phyloP scores from a whole-genome alignment of 2,113 vertebrate species.

The Equus przewalskii region DNA sequence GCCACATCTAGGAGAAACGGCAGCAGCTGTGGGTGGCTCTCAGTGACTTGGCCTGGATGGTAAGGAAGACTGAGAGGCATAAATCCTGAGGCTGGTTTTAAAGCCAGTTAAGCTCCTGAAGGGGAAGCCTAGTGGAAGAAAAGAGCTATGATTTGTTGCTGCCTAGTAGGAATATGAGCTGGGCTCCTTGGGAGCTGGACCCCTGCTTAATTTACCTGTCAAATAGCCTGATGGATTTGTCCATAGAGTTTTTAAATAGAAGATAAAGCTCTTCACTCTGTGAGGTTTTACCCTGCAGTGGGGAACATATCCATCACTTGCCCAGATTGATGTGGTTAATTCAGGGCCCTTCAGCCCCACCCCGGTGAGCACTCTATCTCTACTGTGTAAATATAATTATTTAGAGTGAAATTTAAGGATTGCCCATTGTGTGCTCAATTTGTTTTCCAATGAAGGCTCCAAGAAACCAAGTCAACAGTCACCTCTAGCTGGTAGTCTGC shows the following conservation, averaged over 20 bases:
- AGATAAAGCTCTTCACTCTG: slow-evolving; percentile 79
- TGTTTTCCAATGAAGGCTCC: neutral
- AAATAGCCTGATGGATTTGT: slow-evolving; percentile 81
- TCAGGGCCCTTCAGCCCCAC: neutral
- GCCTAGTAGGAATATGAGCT: slow-evolving; percentile 76
- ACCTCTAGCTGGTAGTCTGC: neutral
- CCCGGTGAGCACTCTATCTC: neutral
- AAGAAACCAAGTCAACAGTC: neutral
- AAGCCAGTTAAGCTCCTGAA: slow-evolving; percentile 64
- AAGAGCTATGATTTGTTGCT: slow-evolving; percentile 79
- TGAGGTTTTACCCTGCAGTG: slow-evolving; percentile 57
- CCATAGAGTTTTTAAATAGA: slow-evolving; percentile 75
- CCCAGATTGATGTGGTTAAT: neutral
- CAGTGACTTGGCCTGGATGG: neutral
- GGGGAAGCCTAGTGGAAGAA: slow-evolving; percentile 47
- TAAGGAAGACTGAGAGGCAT: neutral
- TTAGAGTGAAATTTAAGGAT: slow-evolving; percentile 60
- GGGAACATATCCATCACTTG: slow-evolving; percentile 21
- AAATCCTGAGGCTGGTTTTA: slow-evolving; percentile 48
- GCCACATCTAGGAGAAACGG: slow-evolving; percentile 13
- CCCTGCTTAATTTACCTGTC: slow-evolving; percentile 85
- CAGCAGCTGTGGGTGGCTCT: slow-evolving; percentile 34
- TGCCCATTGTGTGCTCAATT: neutral
- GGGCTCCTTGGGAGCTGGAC: slow-evolving; percentile 81
- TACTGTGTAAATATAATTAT: neutral